A percentile compares a stretch with the other conserved stretches of the same genome.
phyloP scores from a whole-genome alignment of 1,140 invertebrate genomes.

The Thaumetopoea pityocampa region DNA sequence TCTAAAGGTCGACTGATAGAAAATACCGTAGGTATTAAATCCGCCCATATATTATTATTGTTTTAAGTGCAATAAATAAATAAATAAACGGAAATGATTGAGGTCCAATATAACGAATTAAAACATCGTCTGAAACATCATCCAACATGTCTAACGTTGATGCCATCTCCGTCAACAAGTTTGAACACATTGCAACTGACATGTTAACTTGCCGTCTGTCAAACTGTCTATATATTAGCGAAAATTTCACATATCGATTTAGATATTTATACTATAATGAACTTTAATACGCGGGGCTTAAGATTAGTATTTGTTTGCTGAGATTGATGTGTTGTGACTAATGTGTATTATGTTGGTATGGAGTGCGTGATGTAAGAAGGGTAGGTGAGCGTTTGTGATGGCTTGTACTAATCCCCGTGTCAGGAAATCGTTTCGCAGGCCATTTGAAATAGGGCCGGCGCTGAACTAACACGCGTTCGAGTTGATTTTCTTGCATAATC shows the following conservation, averaged over 20 bases:
- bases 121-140: too few species aligned
- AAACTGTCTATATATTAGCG: conserved; percentile 56
- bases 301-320: conserved; percentile 38
- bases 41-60: too few species aligned
- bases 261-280: conserved; percentile 27
- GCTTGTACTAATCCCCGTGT: conserved; percentile 75
- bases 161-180: conserved; percentile 57
- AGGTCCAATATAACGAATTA: too few species aligned
- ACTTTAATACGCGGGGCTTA: conserved; percentile 35
- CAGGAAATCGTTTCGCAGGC: conserved; percentile 74
- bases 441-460: conserved; percentile 70
- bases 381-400: conserved; percentile 67
- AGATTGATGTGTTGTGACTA: conserved; percentile 40
- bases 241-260: conserved; percentile 26
- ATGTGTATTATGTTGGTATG: conserved; percentile 38
- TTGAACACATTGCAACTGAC: conserved; percentile 59
- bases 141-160: conserved; percentile 37
- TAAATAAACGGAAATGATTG: too few species aligned
- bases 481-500: conserved; percentile 65
- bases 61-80: too few species aligned
- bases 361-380: conserved; percentile 74
- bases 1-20: too few species aligned
- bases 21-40: too few species aligned
- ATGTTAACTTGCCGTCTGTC: conserved; percentile 72
- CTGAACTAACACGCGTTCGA: conserved; percentile 65